A percentile compares a stretch with the other conserved stretches of the same genome.
phyloP scores from a whole-genome alignment of 2,888 invertebrate genomes.

The Stenichneumon culpator region DNA sequence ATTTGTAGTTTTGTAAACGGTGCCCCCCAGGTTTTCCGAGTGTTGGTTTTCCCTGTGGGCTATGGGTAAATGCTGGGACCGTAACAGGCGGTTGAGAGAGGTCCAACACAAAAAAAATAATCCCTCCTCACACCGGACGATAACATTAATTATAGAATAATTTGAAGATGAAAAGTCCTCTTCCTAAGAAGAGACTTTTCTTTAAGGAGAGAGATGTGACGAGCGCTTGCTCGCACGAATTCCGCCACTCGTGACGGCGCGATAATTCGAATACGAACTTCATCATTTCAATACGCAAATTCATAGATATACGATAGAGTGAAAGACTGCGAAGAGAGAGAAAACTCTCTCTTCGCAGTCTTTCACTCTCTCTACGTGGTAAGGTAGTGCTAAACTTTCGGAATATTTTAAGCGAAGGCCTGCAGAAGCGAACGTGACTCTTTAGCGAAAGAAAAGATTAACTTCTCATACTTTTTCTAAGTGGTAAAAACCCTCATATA shows the following conservation, averaged over 20 bases:
- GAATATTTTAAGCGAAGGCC: too few relatives aligned
- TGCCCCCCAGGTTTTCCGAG: constrained; percentile 2
- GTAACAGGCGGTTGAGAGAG: not conserved
- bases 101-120: not conserved
- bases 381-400: too few relatives aligned
- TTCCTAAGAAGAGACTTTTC: constrained; percentile 26
- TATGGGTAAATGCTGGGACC: not conserved
- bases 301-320: too few relatives aligned
- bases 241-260: not conserved
- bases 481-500: too few relatives aligned
- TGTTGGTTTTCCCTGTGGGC: constrained; percentile 18
- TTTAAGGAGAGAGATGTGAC: constrained; percentile 17
- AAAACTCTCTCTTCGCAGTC: too few relatives aligned
- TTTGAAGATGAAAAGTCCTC: constrained; percentile 1
- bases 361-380: too few relatives aligned
- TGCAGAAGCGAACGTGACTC: too few relatives aligned
- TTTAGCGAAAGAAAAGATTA: too few relatives aligned
- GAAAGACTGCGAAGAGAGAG: too few relatives aligned
- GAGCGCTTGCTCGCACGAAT: not conserved
- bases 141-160: not conserved
- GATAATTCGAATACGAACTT: not conserved
- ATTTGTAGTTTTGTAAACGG: not conserved
- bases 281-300: too few relatives aligned
- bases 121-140: not conserved
- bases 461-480: too few relatives aligned